A percentile compares a stretch with the other conserved stretches of the same genome.
These are phyloP conservation scores for Salticus scenicus DNA, from an alignment of 2,888 invertebrate genomes.

Conservation along the genomic window DNA sequence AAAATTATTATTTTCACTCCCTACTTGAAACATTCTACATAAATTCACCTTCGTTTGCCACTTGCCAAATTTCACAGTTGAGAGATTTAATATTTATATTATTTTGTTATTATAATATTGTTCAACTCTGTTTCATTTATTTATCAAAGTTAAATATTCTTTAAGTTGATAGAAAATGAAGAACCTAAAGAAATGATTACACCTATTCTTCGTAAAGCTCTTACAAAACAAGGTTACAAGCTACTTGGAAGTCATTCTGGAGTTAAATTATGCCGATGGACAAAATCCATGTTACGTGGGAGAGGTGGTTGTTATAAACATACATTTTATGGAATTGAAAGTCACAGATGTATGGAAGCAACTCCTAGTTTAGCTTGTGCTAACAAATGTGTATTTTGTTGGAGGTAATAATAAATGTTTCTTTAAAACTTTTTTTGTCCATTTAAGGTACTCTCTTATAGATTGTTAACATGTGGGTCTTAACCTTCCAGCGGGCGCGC, in stretches of 20 bases:
- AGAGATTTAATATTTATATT: too few relatives aligned
- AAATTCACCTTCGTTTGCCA: too few relatives aligned
- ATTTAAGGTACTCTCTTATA: too few relatives aligned
- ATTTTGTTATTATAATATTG: too few relatives aligned
- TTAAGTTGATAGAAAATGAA: conserved; percentile 1
- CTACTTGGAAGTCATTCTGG: conserved; percentile 80
- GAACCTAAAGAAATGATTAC: conserved; percentile 79
- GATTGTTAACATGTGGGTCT: too few relatives aligned
- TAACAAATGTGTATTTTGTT: conserved; percentile 81
- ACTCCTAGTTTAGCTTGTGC: conserved; percentile 80
- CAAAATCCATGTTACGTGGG: conserved; percentile 79
- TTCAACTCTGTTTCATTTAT: too few relatives aligned
- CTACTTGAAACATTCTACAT: too few relatives aligned
- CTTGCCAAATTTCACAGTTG: too few relatives aligned
- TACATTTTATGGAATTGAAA: conserved; percentile 80
- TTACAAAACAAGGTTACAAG: conserved; percentile 80
- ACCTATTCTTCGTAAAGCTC: conserved; percentile 77
- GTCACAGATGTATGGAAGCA: conserved; percentile 80
- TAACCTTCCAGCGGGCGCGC: too few relatives aligned
- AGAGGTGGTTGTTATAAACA: conserved; percentile 81
- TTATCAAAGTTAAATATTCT: too few relatives aligned
- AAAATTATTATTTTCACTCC: too few relatives aligned
- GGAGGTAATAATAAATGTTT: conserved; percentile 76
- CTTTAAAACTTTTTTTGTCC: not conserved
- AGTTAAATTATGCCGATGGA: conserved; percentile 80